Percentiles rank a stretch among this genome's conserved stretches.
Evolutionary conservation across 2,113 vertebrate genomes (phyloP).

Genomic region (Sapayoa aenigma): DNA sequence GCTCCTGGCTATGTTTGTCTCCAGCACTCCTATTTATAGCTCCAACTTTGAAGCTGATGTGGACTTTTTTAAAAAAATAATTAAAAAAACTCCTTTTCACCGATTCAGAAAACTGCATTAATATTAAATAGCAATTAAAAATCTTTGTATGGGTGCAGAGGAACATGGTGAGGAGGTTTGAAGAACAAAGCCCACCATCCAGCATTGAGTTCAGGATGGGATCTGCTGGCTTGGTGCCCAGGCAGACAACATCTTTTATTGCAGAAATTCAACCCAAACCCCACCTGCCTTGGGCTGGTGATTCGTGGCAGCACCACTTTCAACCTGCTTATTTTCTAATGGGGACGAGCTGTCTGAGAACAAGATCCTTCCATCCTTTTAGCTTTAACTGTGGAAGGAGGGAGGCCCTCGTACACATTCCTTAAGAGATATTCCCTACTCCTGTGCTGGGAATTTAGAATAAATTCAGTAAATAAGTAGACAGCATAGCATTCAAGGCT

Average conservation of each 20-base stretch:
- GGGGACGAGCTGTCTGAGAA: background rate
- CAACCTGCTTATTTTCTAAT: accelerated
- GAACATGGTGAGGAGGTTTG: background rate
- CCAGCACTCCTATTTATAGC: background rate
- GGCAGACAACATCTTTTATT: background rate
- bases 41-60: background rate
- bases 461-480: background rate
- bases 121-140: slow-evolving; percentile 5
- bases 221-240: background rate
- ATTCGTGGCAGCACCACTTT: background rate
- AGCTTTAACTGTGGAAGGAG: background rate
- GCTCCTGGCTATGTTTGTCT: background rate
- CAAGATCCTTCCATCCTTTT: background rate
- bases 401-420: accelerated
- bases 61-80: background rate
- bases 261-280: background rate
- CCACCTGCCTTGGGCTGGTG: background rate
- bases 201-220: background rate
- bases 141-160: background rate
- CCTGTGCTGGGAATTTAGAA: background rate
- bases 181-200: background rate
- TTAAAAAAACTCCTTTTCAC: background rate
- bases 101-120: background rate
- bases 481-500: background rate
- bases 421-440: background rate